Evolutionary conservation across 2,113 vertebrate species (phyloP).

Genomic region (Balaeniceps rex): DNA sequence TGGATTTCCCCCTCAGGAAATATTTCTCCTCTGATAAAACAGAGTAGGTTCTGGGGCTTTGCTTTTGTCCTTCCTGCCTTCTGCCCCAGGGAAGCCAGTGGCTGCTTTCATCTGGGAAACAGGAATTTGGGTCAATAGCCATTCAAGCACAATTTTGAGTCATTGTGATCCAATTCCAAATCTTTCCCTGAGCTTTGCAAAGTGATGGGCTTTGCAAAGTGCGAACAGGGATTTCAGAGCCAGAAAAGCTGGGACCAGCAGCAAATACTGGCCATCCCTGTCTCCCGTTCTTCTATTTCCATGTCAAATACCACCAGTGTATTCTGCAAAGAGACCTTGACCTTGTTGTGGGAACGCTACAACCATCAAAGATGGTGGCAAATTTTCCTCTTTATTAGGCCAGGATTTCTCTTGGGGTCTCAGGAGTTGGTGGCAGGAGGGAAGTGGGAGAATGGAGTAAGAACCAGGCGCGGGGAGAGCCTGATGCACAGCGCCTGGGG

Average conservation of each 20-base stretch:
- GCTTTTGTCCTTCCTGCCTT: conserved; percentile 22
- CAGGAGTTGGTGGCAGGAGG: not conserved
- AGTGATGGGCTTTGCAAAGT: not conserved
- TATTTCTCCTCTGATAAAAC: conserved; percentile 36
- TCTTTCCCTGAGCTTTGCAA: not conserved
- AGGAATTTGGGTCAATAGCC: conserved; percentile 28
- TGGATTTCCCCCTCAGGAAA: conserved; percentile 44
- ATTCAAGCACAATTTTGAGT: not conserved
- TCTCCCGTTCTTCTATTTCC: not conserved
- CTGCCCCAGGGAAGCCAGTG: not conserved
- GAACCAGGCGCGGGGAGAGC: not conserved
- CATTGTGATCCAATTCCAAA: not conserved
- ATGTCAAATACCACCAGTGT: not conserved
- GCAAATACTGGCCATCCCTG: not conserved
- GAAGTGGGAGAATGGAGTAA: not conserved
- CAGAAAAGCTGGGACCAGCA: not conserved
- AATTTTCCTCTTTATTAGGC: not conserved
- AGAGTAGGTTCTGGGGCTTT: not conserved
- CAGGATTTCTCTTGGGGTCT: not conserved
- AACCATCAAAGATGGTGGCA: not conserved
- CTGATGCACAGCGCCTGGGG: not conserved
- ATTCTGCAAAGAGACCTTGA: not conserved
- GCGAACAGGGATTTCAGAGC: not conserved
- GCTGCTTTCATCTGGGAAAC: conserved; percentile 6
- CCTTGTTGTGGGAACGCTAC: not conserved